A percentile compares a stretch with the other conserved stretches of the same genome.
Evolutionary conservation across 1,140 invertebrate species (phyloP).

Genomic region (Dendrolimus punctatus): DNA sequence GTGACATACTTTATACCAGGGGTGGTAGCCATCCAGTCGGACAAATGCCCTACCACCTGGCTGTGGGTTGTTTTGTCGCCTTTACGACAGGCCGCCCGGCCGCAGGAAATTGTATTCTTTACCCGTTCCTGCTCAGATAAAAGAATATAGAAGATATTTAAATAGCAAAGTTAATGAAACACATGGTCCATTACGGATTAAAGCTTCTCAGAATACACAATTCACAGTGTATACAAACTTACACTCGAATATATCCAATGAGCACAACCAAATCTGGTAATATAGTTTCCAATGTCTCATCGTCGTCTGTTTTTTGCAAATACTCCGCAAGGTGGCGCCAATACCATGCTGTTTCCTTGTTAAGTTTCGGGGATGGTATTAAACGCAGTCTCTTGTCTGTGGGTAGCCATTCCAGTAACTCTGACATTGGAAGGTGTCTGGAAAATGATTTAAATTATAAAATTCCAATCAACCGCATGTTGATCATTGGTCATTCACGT

Average conservation of each 20-base stretch:
- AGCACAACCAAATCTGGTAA: conserved; percentile 62
- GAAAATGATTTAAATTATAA: not conserved
- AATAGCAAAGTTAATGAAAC: too few relatives aligned
- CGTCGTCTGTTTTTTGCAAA: conserved; percentile 61
- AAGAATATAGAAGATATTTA: too few relatives aligned
- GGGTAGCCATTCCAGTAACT: conserved; percentile 66
- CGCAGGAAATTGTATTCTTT: too few relatives aligned
- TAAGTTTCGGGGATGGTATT: conserved; percentile 62
- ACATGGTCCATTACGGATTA: too few relatives aligned
- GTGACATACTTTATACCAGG: too few relatives aligned
- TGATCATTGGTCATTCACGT: too few relatives aligned
- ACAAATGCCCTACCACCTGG: too few relatives aligned
- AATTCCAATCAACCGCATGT: not conserved
- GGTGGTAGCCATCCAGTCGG: too few relatives aligned
- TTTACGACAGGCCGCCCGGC: too few relatives aligned
- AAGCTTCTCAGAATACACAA: too few relatives aligned
- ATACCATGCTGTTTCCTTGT: conserved; percentile 68
- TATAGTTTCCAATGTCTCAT: conserved; percentile 58
- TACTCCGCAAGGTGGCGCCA: conserved; percentile 66
- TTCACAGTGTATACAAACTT: conserved; percentile 21
- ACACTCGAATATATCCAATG: conserved; percentile 65
- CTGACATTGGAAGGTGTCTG: conserved; percentile 59
- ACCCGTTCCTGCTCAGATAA: too few relatives aligned
- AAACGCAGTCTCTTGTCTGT: conserved; percentile 52
- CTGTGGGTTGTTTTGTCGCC: too few relatives aligned